Evolutionary conservation across 2,797 vertebrate genomes (phyloP).

Genomic region (Mormyrus hasselquistii): DNA sequence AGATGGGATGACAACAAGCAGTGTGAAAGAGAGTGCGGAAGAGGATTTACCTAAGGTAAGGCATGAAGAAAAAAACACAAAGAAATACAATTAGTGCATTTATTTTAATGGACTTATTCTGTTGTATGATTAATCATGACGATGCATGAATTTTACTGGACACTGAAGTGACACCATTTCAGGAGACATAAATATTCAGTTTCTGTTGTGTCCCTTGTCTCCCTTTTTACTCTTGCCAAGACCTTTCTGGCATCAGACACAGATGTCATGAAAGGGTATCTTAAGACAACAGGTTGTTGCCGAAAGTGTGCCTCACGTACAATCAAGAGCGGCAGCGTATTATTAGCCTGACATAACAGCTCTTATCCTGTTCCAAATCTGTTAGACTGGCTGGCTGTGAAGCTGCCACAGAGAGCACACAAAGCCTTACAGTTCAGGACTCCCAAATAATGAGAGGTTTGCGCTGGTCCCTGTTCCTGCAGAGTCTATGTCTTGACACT

Average conservation of each 20-base stretch:
- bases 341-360: not conserved
- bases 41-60: not conserved
- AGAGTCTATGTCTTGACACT: slow-evolving; percentile 45
- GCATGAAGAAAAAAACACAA: not conserved
- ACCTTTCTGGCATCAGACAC: not conserved
- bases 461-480: slow-evolving; percentile 33
- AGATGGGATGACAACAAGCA: not conserved
- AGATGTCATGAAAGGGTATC: not conserved
- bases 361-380: slow-evolving; percentile 3
- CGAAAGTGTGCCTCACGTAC: not conserved
- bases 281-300: not conserved
- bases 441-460: slow-evolving; percentile 49
- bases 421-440: not conserved
- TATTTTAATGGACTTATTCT: not conserved
- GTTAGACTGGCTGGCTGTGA: not conserved
- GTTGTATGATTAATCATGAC: not conserved
- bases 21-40: not conserved
- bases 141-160: not conserved
- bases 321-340: not conserved
- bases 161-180: not conserved
- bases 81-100: not conserved
- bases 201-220: not conserved
- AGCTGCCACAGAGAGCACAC: not conserved
- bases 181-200: not conserved
- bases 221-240: not conserved